A percentile compares a stretch with the other conserved stretches of the same genome.
Evolutionary conservation across 64 coral and sea anemone genomes (phyloP).

Genomic region (Trachythela sp.): DNA sequence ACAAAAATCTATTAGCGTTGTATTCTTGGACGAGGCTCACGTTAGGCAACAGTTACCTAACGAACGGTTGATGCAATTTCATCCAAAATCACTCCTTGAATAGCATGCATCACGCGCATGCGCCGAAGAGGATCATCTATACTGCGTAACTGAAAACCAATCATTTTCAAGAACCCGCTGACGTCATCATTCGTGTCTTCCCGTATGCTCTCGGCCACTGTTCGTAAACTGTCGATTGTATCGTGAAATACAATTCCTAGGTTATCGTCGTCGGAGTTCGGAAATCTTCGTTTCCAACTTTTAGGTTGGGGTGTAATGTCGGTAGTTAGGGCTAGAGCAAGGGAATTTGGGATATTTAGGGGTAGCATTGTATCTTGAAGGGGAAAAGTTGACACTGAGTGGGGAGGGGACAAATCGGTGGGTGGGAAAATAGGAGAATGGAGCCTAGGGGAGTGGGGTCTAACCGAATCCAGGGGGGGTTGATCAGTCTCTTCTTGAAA

Average conservation of each 20-base stretch:
- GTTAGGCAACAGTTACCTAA: too few species aligned
- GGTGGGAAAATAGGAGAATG: not conserved
- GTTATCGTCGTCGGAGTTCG: not conserved
- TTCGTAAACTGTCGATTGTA: slow-evolving; percentile 18
- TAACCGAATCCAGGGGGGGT: not conserved
- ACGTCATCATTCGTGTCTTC: slow-evolving; percentile 10
- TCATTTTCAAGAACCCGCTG: slow-evolving; percentile 7
- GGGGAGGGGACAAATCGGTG: not conserved
- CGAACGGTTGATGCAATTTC: not conserved
- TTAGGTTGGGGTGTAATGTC: not conserved
- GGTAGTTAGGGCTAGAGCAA: not conserved
- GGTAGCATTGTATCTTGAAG: not conserved
- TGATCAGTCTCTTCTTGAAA: not conserved
- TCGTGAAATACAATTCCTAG: not conserved
- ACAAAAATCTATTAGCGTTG: too few species aligned
- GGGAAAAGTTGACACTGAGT: not conserved
- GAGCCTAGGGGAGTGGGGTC: not conserved
- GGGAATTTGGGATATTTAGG: not conserved
- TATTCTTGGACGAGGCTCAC: too few species aligned
- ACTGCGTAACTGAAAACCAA: not conserved
- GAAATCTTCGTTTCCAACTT: not conserved
- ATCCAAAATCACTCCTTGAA: slow-evolving; percentile 5
- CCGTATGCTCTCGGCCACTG: not conserved
- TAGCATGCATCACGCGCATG: slow-evolving; percentile 17
- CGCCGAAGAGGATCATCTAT: not conserved